Evolutionary conservation across 92 coral and sea anemone genomes (phyloP).

Genomic region (Parazoanthus atlanticus): DNA sequence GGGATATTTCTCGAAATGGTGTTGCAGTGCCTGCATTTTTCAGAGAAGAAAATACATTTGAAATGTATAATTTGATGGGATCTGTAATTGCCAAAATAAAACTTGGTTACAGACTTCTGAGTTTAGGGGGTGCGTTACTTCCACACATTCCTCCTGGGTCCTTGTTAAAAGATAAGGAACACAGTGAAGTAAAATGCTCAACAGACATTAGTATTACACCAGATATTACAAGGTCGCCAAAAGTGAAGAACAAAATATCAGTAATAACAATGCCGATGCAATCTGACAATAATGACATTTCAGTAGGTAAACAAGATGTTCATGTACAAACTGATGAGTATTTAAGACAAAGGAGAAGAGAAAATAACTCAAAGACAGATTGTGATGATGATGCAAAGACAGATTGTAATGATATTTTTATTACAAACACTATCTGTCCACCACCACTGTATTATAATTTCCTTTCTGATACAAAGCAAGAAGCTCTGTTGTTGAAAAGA

Average conservation of each 20-base stretch:
- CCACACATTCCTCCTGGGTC: slow-evolving; percentile 78
- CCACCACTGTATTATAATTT: slow-evolving; percentile 90
- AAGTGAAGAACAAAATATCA: background rate
- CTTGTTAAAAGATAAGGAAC: slow-evolving; percentile 42
- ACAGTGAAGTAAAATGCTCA: slow-evolving; percentile 7
- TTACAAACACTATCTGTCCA: slow-evolving; percentile 88
- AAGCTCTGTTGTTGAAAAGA: background rate
- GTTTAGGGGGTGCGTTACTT: slow-evolving; percentile 89
- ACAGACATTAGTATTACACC: background rate
- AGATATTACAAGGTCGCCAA: background rate
- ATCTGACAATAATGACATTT: background rate
- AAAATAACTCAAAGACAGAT: slow-evolving; percentile 19
- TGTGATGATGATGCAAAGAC: slow-evolving; percentile 45
- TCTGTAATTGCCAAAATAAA: slow-evolving; percentile 68
- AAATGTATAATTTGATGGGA: slow-evolving; percentile 90
- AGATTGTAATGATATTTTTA: slow-evolving; percentile 56
- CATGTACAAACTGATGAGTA: slow-evolving; percentile 29
- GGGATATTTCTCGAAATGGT: slow-evolving; percentile 70
- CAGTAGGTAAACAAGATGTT: slow-evolving; percentile 15
- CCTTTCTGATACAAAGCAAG: slow-evolving; percentile 43
- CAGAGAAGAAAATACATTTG: slow-evolving; percentile 72
- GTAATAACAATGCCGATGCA: background rate
- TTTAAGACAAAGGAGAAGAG: background rate
- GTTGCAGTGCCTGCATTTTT: slow-evolving; percentile 81
- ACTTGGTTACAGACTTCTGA: slow-evolving; percentile 76